These are phyloP conservation scores for Dunckerocampus dactyliophorus DNA, from an alignment of 2,113 vertebrate genomes.

Conservation along the genomic window DNA sequence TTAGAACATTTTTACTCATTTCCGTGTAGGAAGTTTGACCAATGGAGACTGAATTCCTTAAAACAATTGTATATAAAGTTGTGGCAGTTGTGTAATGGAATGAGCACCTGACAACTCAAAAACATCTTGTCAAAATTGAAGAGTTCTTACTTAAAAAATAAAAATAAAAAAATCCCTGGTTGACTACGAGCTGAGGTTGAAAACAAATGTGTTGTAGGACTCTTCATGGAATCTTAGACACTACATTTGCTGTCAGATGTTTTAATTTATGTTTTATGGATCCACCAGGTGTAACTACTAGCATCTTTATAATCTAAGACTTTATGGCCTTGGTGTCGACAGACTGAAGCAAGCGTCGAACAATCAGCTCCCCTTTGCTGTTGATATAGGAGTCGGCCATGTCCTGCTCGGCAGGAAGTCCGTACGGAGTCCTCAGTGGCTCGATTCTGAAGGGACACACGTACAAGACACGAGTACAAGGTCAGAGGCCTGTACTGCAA, in stretches of 20 bases:
- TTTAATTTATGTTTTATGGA: too few species aligned
- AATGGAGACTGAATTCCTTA: constrained; percentile 16
- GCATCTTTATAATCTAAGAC: constrained; percentile 48
- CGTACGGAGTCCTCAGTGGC: constrained; percentile 85
- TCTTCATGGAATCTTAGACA: too few species aligned
- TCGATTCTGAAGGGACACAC: constrained; percentile 74
- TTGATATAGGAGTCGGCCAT: constrained; percentile 81
- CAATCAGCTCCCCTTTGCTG: constrained; percentile 82
- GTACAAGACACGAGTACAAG: not conserved
- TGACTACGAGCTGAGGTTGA: too few species aligned
- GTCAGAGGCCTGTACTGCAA: not conserved
- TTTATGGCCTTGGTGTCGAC: constrained; percentile 65
- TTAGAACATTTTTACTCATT: constrained; percentile 20
- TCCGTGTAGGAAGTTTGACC: constrained; percentile 25
- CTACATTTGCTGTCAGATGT: too few species aligned
- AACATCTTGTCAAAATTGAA: too few species aligned
- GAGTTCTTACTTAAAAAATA: too few species aligned
- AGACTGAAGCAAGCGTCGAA: constrained; percentile 70
- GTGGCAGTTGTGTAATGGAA: too few species aligned
- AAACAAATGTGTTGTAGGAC: too few species aligned
- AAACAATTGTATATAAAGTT: constrained; percentile 1
- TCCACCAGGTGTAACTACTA: too few species aligned
- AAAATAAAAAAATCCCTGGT: too few species aligned
- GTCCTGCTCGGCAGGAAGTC: constrained; percentile 85
- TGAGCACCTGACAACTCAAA: not conserved